Conservation (phyloP, 2,888 invertebrate species). For the Tetragonisca angustula region DNA sequence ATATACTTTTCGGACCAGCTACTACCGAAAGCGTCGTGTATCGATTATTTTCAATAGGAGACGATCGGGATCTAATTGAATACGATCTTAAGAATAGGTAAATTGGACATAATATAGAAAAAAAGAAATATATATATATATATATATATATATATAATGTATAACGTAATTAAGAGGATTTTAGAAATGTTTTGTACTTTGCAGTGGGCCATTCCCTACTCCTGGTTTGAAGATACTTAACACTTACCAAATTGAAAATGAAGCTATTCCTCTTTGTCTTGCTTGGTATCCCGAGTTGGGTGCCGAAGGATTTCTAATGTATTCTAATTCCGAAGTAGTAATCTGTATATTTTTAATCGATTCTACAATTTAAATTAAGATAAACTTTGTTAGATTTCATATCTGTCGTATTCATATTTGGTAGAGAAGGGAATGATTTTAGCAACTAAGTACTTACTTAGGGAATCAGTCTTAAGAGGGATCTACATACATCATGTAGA, state of each 20-base stretch:
- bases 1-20: slow-evolving; percentile 86
- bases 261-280: slow-evolving; percentile 86
- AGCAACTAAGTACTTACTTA: no score
- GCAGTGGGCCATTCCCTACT: slow-evolving; percentile 75
- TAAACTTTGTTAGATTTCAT: background rate
- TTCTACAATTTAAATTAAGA: background rate
- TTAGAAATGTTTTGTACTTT: background rate
- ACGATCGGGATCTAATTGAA: slow-evolving; percentile 87
- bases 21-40: slow-evolving; percentile 81
- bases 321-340: slow-evolving; percentile 87
- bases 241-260: slow-evolving; percentile 87
- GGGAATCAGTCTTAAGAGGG: no score
- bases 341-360: background rate
- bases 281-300: slow-evolving; percentile 84
- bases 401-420: no score
- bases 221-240: slow-evolving; percentile 77
- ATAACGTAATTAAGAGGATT: background rate
- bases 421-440: no score
- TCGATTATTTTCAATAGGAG: slow-evolving; percentile 86
- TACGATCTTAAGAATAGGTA: slow-evolving; percentile 86
- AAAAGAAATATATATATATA: no score
- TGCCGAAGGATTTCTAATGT: slow-evolving; percentile 85
- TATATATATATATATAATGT: background rate
- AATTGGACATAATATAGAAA: background rate
- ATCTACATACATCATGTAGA: no score